Percentiles rank a stretch among this genome's conserved stretches.
Conservation (phyloP, 2,888 invertebrate species). For the Platycheirus rosarum region DNA sequence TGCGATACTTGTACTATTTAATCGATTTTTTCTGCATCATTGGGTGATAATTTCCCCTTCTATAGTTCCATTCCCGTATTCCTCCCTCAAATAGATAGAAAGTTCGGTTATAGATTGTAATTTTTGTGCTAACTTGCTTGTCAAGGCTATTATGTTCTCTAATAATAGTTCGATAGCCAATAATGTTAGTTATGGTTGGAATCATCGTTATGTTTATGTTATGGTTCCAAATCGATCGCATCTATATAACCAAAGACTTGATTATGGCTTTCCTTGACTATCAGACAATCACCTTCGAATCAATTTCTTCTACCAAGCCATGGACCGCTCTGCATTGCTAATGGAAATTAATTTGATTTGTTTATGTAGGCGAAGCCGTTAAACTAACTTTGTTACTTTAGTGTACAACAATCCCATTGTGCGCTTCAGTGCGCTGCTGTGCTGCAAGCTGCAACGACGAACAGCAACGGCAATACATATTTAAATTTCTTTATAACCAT, state of each 20-base stretch:
- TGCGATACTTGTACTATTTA: too few species aligned
- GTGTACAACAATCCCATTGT: constrained; percentile 54
- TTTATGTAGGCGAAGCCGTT: constrained; percentile 26
- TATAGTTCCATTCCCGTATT: background rate
- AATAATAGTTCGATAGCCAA: background rate
- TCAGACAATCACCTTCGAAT: constrained; percentile 48
- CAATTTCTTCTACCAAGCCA: constrained; percentile 7
- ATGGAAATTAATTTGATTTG: constrained; percentile 59
- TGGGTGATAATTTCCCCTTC: too few species aligned
- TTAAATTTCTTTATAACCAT: constrained; percentile 55
- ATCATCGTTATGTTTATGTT: too few species aligned
- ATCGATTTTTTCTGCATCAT: too few species aligned
- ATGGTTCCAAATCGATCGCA: constrained; percentile 4
- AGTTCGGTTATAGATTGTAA: background rate
- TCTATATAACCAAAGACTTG: background rate
- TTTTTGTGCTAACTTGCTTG: background rate
- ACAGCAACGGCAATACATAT: constrained; percentile 50
- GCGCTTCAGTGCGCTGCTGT: constrained; percentile 41
- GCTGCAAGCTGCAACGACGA: too few species aligned
- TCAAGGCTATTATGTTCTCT: constrained; percentile 19
- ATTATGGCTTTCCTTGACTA: constrained; percentile 20
- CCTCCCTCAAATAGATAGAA: background rate
- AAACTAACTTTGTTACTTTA: background rate
- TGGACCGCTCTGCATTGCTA: constrained; percentile 5
- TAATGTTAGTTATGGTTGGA: too few species aligned